These are phyloP conservation scores for Chloroceryle inda DNA, from an alignment of 2,797 vertebrate species.

Conservation along the genomic window DNA sequence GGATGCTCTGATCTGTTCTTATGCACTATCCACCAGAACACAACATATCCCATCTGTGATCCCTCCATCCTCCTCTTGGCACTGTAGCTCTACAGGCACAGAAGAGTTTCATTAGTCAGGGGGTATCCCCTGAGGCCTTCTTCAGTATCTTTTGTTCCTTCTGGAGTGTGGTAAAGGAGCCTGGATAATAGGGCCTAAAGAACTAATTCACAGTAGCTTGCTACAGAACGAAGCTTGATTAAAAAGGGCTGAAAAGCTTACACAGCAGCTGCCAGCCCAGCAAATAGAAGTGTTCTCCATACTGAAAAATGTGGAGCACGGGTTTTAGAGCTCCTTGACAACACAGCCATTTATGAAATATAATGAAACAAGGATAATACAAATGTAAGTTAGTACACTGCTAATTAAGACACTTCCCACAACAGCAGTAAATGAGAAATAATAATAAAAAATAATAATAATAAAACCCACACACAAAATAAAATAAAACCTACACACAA, in stretches of 20 bases:
- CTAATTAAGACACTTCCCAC: neutral
- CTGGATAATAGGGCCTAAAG: slow-evolving; percentile 8
- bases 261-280: slow-evolving; percentile 13
- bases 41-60: neutral
- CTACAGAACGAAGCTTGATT: neutral
- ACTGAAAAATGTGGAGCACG: neutral
- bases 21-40: neutral
- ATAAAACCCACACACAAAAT: too few species aligned
- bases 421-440: neutral
- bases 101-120: slow-evolving; percentile 7
- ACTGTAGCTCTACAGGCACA: neutral
- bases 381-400: neutral
- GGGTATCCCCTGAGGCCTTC: neutral
- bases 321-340: slow-evolving; percentile 17
- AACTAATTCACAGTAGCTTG: slow-evolving; percentile 13
- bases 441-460: too few species aligned
- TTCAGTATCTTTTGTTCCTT: slow-evolving; percentile 16
- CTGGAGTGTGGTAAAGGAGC: neutral
- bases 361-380: neutral
- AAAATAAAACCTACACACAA: too few species aligned
- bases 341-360: neutral
- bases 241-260: slow-evolving; percentile 39
- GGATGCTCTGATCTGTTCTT: neutral
- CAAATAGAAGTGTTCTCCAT: neutral
- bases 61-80: neutral